Evolutionary conservation across 30 jellyfish, hydroid and myxozoan genomes (phyloP).

Genomic region (Cassiopea xamachana): DNA sequence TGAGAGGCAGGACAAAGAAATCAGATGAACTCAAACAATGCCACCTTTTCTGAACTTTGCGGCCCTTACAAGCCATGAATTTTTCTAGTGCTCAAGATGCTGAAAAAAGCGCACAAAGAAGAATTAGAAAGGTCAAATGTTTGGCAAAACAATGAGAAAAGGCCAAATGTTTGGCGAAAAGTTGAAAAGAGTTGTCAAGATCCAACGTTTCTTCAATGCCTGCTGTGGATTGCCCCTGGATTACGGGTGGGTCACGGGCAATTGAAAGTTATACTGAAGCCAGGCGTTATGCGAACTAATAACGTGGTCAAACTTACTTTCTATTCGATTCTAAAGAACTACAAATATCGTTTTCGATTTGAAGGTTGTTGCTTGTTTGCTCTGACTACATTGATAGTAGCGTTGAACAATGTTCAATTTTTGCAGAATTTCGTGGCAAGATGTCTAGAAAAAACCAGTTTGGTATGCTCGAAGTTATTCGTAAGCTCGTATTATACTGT

Average conservation of each 20-base stretch:
- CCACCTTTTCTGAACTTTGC: too few relatives aligned
- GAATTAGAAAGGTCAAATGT: background rate
- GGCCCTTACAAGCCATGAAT: too few relatives aligned
- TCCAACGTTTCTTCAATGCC: background rate
- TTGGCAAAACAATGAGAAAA: background rate
- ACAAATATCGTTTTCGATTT: background rate
- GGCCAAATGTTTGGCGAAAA: background rate
- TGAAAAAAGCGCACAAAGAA: background rate
- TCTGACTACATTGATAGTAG: background rate
- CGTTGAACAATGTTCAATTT: background rate
- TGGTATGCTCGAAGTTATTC: background rate
- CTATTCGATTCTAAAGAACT: background rate
- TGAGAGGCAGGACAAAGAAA: too few relatives aligned
- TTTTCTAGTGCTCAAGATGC: background rate
- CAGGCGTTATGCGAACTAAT: background rate
- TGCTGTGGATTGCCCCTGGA: background rate
- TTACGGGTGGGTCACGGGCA: too few relatives aligned
- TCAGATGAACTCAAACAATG: too few relatives aligned
- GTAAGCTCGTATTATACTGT: background rate
- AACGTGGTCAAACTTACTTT: background rate
- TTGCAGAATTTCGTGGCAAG: background rate
- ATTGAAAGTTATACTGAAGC: background rate
- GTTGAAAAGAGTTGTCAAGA: background rate
- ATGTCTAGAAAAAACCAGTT: too few relatives aligned
- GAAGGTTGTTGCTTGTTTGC: background rate